Evolutionary conservation across 2,888 invertebrate species (phyloP), one percentile per base, ranked within the genome.

Genomic region (Schrankia costaestrigalis): DNA sequence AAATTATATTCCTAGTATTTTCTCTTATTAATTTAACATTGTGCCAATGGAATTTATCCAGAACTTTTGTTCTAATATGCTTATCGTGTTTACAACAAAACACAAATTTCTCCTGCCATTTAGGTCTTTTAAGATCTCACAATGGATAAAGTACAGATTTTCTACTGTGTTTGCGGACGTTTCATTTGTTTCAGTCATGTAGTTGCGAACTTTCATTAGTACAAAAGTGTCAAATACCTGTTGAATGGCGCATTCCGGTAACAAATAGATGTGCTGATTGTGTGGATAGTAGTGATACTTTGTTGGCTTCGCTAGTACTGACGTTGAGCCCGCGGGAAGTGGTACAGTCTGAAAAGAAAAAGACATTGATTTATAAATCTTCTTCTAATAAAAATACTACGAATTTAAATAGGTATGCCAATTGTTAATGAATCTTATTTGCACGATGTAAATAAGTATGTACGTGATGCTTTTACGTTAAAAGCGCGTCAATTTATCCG

Each of bases 271-370:
- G 84, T 96, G 96, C 81, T 96, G 96, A 84, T 96, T 96, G 86
- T 96, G 96, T 15, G 96, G 96, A 80, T 96, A 96, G 87, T 96
- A 96, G 80, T 97, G 96, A 84, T 97, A 96, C 87, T 96, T 96
- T 47, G 96, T 96, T 13, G 96, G 96, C 75, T 96, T 96, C 29
- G 94, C 93, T 50, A 94, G 85, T 26, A 91, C 91, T 36, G 92
- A 92, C 42, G 92, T 90, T 25, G 93, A 91, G 11, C 90, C 91
- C 25, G 91, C 91, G 28, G 91, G 93, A 59, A 93, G 71, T 32
- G 91, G 91, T 51, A 91, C 85, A 63, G 93, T 93, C 93, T 93
- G 91, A 50, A 91, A 91, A 46, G 35, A 67, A 71, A 71, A 69
- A 60, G 47, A 43, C 36, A 32, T 47, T 59, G 46, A 57, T 56